Percentiles rank a stretch among this genome's conserved stretches.
Evolutionary conservation across 2,797 vertebrate genomes (phyloP).

Genomic region (Rhinatrema bivittatum): DNA sequence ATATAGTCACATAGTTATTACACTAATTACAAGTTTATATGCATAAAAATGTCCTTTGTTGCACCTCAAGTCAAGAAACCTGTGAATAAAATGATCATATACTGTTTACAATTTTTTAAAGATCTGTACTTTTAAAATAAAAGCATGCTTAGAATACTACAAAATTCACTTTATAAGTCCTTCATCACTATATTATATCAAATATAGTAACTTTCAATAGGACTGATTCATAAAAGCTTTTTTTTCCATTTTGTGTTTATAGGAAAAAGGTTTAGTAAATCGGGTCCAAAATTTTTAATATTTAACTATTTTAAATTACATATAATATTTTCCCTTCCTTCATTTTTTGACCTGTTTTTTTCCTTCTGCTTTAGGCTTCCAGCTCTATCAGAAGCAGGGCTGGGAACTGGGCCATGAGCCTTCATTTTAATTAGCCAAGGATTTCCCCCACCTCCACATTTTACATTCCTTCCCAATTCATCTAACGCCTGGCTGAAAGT

Average conservation of each 20-base stretch:
- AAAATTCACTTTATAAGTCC: slow-evolving; percentile 60
- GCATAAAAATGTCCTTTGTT: slow-evolving; percentile 41
- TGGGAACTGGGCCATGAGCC: no score
- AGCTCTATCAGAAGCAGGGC: no score
- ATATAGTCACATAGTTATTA: slow-evolving; percentile 35
- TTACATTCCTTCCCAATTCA: no score
- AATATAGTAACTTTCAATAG: slow-evolving; percentile 33
- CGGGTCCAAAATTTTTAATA: no score
- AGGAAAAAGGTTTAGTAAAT: no score
- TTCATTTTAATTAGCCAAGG: no score
- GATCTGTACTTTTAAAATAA: slow-evolving; percentile 53
- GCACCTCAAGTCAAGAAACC: slow-evolving; percentile 41
- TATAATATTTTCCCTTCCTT: slow-evolving; percentile 31
- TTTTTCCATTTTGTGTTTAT: no score
- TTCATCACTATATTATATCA: slow-evolving; percentile 59
- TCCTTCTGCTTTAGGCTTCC: no score
- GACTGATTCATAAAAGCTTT: no score
- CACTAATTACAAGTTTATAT: slow-evolving; percentile 35
- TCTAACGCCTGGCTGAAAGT: no score
- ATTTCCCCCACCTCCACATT: no score
- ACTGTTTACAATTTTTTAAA: slow-evolving; percentile 63
- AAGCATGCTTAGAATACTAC: slow-evolving; percentile 68
- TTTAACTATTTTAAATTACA: slow-evolving; percentile 45
- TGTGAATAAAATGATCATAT: slow-evolving; percentile 54
- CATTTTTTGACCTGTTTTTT: no score